phyloP scores from a whole-genome alignment of 2,888 invertebrate genomes.

The Busseola fusca region DNA sequence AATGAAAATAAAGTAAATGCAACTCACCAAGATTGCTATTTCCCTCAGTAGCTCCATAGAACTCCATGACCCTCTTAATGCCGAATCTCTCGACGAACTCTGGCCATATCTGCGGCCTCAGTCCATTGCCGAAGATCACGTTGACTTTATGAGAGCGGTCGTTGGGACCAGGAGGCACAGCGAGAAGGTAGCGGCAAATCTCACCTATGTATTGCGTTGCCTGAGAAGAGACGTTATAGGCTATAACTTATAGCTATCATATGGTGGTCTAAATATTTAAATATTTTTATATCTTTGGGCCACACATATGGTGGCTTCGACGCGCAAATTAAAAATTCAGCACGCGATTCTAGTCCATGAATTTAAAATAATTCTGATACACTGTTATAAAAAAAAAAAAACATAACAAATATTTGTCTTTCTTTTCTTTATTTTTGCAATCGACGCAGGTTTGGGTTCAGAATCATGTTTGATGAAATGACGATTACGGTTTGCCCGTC shows the following conservation, averaged over 20 bases:
- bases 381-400: no score
- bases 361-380: no score
- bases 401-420: no score
- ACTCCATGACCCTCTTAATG: conserved; percentile 94
- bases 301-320: not conserved
- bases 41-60: conserved; percentile 99
- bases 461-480: no score
- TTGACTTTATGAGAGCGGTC: conserved; percentile 92
- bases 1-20: not conserved
- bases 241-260: not conserved
- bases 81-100: conserved; percentile 93
- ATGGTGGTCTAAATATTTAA: not conserved
- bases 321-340: no score
- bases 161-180: conserved; percentile 90
- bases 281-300: no score
- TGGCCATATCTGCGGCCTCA: conserved; percentile 97
- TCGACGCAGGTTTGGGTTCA: no score
- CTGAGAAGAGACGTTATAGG: conserved; percentile 86
- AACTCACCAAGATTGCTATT: conserved; percentile 95
- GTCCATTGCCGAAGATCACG: conserved; percentile 97
- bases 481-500: no score
- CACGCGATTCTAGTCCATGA: not conserved
- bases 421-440: no score
- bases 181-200: conserved; percentile 95
- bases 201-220: conserved; percentile 96